Conservation (phyloP, 2,113 vertebrate species). For the Oenanthe melanoleuca region DNA sequence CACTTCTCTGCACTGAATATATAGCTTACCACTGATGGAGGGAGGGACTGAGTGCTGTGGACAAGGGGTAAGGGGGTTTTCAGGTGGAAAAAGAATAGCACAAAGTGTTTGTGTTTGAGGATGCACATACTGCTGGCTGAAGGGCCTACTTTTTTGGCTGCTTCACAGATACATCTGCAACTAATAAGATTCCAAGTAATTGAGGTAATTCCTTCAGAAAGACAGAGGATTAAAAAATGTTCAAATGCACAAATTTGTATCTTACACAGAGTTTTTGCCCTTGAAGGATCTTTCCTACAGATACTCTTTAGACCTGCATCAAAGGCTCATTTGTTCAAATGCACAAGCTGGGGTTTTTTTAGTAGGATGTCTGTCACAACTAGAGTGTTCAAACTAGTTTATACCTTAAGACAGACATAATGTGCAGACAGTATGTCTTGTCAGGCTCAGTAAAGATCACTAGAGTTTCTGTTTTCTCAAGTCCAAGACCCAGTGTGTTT, state of each 20-base stretch:
- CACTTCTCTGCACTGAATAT: background rate
- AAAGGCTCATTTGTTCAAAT: background rate
- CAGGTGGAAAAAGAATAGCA: background rate
- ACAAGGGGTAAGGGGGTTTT: background rate
- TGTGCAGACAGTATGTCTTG: background rate
- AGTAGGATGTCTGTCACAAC: background rate
- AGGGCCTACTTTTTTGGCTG: background rate
- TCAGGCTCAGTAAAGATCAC: background rate
- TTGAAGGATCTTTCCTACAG: background rate
- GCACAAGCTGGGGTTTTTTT: background rate
- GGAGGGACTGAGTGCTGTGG: background rate
- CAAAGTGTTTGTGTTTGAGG: background rate
- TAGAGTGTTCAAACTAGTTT: background rate
- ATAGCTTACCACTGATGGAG: background rate
- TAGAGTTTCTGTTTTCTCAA: background rate
- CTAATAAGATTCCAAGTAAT: background rate
- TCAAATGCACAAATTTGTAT: background rate
- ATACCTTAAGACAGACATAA: background rate
- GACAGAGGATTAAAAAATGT: background rate
- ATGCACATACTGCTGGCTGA: background rate
- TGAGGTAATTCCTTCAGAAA: background rate
- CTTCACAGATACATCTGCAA: background rate
- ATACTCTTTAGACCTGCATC: background rate
- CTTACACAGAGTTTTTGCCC: accelerated
- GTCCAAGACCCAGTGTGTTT: background rate